Evolutionary conservation across 2,888 invertebrate genomes (phyloP), one percentile per base, ranked within the genome.

Genomic region (Ophion costatus): DNA sequence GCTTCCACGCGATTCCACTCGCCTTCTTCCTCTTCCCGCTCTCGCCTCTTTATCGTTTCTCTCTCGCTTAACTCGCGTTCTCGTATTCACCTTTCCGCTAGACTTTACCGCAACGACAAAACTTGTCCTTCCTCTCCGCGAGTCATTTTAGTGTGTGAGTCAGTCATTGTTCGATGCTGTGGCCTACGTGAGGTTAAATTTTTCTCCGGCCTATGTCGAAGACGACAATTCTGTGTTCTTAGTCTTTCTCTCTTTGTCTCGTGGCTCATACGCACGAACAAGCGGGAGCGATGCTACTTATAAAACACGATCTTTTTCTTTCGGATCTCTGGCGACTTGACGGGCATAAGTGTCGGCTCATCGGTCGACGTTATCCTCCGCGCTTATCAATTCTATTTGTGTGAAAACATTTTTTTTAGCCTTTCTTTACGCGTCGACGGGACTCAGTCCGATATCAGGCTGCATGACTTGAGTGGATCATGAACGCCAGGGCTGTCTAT

Each of bases 81-180:
- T 73, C 51, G 56, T 78, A 24, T 64, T 80, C 56, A 14, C 56
- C 80, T 63, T 38, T 77, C 24, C 29, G 38, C 81, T 51, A 59
- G 63, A 11, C 38, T 20, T 38, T n/a, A 70, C 57, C 59, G 42
- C 33, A 59, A 56, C 59, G 71, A 80, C 66, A 67, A 71, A 38
- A 22, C 80, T 24, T 33, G 17, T 22, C 57, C 67, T 77, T 66
- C 57, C 24, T 59, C 45, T 59, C 75, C 51, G 77, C 61, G 77
- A 74, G 79, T 70, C 66, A 75, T 82, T 71, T 33, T 81, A 77
- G 67, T 76, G 51, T 51, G 51, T 51, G 51, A 14, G 51, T 51
- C 51, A 51, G 51, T 51, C 51, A 63, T 71, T 86, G 86, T 86
- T 86, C 84, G 83, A 86, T 83, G 69, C 79, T 63, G 76, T 86